A percentile compares a stretch with the other conserved stretches of the same genome.
Conservation (phyloP, 2,888 invertebrate genomes). For the Odontomyia ornata region DNA sequence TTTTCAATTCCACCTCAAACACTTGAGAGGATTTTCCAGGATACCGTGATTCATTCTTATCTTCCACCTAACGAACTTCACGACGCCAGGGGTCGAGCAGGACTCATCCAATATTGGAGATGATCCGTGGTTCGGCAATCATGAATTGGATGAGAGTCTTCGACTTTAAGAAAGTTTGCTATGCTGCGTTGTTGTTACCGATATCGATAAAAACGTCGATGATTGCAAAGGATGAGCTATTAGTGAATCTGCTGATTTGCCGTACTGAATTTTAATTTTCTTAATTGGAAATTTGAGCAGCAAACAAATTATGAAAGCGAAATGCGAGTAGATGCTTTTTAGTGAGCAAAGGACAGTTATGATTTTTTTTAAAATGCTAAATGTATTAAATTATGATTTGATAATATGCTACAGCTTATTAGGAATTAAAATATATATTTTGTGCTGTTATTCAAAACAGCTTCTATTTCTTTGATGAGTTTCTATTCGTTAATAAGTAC, state of each 20-base stretch:
- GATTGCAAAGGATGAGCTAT: slow-evolving; percentile 32
- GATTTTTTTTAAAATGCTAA: neutral
- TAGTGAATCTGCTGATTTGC: slow-evolving; percentile 18
- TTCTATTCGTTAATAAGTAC: no score
- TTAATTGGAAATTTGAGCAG: slow-evolving; percentile 49
- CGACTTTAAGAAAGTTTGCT: neutral
- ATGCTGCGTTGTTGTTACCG: neutral
- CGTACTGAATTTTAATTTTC: slow-evolving; percentile 48
- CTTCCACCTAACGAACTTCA: neutral
- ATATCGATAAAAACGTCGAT: slow-evolving; percentile 23
- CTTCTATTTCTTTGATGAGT: no score
- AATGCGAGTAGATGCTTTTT: slow-evolving; percentile 37
- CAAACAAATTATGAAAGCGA: slow-evolving; percentile 37
- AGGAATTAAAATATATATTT: no score
- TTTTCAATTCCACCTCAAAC: neutral
- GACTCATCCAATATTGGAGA: no score
- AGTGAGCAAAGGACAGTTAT: neutral
- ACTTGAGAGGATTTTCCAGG: neutral
- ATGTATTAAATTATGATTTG: neutral
- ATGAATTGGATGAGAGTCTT: neutral
- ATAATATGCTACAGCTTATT: neutral
- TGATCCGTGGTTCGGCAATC: no score
- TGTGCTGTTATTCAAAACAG: no score
- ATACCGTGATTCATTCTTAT: slow-evolving; percentile 3
- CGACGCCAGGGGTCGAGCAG: neutral